These are phyloP conservation scores for Ondatra zibethicus DNA, from an alignment of 2,113 vertebrate species.

Conservation along the genomic window DNA sequence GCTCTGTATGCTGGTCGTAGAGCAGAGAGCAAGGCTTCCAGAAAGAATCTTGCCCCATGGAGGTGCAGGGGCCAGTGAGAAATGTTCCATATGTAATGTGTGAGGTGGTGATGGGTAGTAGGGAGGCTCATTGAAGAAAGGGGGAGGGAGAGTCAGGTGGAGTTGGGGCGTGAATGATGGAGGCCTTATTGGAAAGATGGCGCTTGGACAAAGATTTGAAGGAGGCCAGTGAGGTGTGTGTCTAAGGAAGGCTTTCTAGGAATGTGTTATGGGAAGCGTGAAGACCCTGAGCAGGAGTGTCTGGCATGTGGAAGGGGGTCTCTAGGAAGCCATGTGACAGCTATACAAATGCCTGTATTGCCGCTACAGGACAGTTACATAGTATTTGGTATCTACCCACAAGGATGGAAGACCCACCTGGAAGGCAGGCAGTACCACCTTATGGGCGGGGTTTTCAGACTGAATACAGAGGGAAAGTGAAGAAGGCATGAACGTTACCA, in stretches of 20 bases:
- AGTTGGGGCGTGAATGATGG: neutral
- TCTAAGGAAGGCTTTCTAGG: neutral
- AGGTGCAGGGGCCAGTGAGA: neutral
- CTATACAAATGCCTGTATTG: neutral
- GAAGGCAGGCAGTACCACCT: neutral
- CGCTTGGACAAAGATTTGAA: constrained; percentile 1
- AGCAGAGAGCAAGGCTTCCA: neutral
- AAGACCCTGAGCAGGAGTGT: neutral
- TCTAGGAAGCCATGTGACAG: neutral
- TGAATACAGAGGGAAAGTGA: neutral
- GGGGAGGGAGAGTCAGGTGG: too few species aligned
- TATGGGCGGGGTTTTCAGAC: too few species aligned
- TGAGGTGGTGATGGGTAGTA: neutral
- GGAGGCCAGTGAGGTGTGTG: neutral
- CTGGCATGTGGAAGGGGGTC: neutral
- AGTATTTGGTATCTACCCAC: neutral
- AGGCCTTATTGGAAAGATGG: neutral
- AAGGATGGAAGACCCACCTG: neutral
- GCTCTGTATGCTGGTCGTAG: neutral
- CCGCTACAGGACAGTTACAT: neutral
- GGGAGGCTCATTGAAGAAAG: neutral
- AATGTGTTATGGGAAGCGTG: neutral
- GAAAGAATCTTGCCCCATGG: neutral
- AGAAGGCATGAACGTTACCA: too few species aligned
- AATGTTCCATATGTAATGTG: neutral